Conservation (phyloP, 2,888 invertebrate genomes). For the Apamea epomidion region DNA sequence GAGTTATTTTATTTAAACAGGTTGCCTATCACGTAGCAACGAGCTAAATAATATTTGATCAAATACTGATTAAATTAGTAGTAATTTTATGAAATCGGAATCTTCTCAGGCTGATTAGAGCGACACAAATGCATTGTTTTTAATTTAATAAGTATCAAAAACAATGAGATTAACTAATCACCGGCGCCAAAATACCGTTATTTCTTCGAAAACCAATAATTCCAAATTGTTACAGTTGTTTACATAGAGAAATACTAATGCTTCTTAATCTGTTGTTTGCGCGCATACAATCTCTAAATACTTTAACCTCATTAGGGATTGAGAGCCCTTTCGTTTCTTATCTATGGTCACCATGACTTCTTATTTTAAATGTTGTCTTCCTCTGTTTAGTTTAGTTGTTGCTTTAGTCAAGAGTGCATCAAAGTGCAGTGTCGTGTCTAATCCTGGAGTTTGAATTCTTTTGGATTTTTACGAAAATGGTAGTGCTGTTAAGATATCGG, state of each 20-base stretch:
- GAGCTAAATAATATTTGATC: conserved; percentile 19
- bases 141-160: conserved; percentile 11
- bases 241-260: conserved; percentile 33
- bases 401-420: conserved; percentile 36
- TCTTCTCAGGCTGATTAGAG: not conserved
- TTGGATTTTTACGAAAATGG: conserved; percentile 33
- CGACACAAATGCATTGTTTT: conserved; percentile 11
- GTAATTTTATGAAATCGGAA: not conserved
- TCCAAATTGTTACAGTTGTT: conserved; percentile 9
- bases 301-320: conserved; percentile 68
- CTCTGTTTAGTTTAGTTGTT: conserved; percentile 57
- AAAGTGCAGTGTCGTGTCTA: conserved; percentile 34
- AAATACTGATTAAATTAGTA: conserved; percentile 12
- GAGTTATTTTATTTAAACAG: conserved; percentile 39
- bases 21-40: conserved; percentile 34
- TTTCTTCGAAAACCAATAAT: conserved; percentile 25
- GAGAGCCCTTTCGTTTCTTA: conserved; percentile 59
- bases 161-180: conserved; percentile 44
- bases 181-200: not conserved
- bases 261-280: conserved; percentile 52
- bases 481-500: conserved; percentile 46
- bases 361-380: conserved; percentile 44
- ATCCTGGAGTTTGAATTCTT: not conserved
- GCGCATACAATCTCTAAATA: conserved; percentile 60
- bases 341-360: conserved; percentile 54